These are phyloP conservation scores for Phaethornis superciliosus DNA, from an alignment of 2,113 vertebrate species.

Conservation along the genomic window DNA sequence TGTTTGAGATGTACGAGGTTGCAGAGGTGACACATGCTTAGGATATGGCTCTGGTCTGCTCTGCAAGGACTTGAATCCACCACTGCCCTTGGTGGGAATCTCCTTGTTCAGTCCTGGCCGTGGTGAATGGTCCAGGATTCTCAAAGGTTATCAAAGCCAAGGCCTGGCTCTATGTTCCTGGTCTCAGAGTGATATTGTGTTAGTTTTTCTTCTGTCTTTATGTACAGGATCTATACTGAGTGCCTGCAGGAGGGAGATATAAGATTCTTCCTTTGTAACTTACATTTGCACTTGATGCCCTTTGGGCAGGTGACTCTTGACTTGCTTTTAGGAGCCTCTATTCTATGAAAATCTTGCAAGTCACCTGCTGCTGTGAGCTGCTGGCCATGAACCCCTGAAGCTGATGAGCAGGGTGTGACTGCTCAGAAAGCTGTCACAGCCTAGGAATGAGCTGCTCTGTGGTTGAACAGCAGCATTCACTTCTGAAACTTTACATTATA, in stretches of 20 bases:
- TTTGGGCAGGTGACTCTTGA: neutral
- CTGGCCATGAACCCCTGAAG: neutral
- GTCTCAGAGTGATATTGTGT: fast-evolving
- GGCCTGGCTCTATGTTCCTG: neutral
- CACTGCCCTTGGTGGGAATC: neutral
- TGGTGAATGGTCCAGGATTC: neutral
- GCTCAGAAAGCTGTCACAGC: neutral
- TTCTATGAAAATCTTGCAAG: neutral
- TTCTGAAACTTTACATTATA: neutral
- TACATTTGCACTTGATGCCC: neutral
- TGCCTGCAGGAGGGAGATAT: neutral
- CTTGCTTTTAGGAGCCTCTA: neutral
- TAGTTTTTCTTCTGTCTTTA: neutral
- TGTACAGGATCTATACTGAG: neutral
- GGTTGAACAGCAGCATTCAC: neutral
- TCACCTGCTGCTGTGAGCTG: too few relatives aligned
- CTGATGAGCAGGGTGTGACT: too few relatives aligned
- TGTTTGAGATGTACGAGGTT: neutral
- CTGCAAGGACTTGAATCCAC: neutral
- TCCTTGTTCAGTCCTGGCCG: neutral
- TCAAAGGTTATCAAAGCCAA: neutral
- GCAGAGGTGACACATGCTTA: fast-evolving
- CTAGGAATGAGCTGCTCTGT: too few relatives aligned
- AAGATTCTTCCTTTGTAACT: neutral
- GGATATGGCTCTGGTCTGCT: neutral